These are phyloP conservation scores for Leptobrachium ailaonicum DNA, from an alignment of 2,113 vertebrate genomes.

Conservation along the genomic window DNA sequence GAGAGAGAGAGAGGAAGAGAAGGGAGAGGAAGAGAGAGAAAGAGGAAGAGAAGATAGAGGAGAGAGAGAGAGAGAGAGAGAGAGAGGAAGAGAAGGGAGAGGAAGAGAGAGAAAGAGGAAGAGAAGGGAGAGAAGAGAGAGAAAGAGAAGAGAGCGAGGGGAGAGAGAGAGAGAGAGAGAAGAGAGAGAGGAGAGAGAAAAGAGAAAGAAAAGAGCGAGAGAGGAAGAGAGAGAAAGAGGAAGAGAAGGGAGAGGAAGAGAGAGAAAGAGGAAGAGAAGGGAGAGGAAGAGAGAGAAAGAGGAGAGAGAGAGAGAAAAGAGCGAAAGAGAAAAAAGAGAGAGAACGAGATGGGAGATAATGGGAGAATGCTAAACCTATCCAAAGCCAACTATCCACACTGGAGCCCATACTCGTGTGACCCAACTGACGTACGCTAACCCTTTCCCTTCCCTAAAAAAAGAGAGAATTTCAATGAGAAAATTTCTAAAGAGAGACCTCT, in stretches of 20 bases:
- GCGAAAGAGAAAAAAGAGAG: accelerated
- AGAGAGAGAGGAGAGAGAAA: neutral
- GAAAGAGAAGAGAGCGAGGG: neutral
- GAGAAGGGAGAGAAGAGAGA: no score
- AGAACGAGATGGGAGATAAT: no score
- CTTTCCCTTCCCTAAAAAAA: no score
- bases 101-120: no score
- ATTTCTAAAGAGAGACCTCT: no score
- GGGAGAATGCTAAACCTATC: no score
- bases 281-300: neutral
- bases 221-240: accelerated
- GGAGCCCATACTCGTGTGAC: no score
- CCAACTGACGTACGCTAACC: no score
- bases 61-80: no score
- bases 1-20: neutral
- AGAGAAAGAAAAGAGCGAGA: neutral
- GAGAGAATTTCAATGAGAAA: no score
- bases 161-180: neutral
- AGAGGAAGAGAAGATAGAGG: neutral
- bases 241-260: neutral
- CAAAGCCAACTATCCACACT: no score
- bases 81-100: no score
- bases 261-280: neutral
- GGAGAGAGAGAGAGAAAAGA: neutral
- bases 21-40: neutral